Evolutionary conservation across 2,888 invertebrate species (phyloP).

Genomic region (Agrotis segetum): DNA sequence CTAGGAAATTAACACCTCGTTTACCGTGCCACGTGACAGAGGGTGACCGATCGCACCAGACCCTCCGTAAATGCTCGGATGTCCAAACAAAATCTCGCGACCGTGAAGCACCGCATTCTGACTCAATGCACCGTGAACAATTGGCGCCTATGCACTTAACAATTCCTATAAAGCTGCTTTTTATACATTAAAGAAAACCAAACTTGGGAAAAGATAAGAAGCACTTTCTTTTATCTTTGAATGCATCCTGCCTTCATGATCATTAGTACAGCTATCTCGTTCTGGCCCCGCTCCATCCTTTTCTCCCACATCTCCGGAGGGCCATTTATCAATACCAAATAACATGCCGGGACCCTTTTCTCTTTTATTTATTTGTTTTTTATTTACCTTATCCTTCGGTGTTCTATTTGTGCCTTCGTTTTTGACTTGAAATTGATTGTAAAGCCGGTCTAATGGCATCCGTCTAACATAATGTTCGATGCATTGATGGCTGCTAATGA

Average conservation of each 20-base stretch:
- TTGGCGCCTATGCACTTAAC: constrained; percentile 72
- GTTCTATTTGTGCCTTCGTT: constrained; percentile 83
- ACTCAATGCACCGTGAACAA: constrained; percentile 80
- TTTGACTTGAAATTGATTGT: constrained; percentile 89
- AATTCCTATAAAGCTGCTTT: constrained; percentile 55
- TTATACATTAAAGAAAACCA: constrained; percentile 61
- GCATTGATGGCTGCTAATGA: constrained; percentile 87
- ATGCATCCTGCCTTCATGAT: constrained; percentile 81
- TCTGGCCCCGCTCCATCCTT: constrained; percentile 82
- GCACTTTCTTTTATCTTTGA: constrained; percentile 87
- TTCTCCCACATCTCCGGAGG: constrained; percentile 85
- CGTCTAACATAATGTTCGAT: constrained; percentile 83
- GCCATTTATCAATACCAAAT: constrained; percentile 91
- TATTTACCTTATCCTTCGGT: constrained; percentile 88
- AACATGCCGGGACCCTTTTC: constrained; percentile 89
- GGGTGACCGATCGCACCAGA: constrained; percentile 78
- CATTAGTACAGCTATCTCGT: constrained; percentile 84
- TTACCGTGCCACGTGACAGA: constrained; percentile 79
- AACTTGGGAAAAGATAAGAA: constrained; percentile 79
- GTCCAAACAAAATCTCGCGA: constrained; percentile 75
- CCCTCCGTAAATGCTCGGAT: constrained; percentile 71
- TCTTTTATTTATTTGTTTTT: constrained; percentile 89
- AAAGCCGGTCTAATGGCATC: constrained; percentile 86
- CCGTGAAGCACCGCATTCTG: constrained; percentile 75
- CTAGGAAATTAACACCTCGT: constrained; percentile 79